Evolutionary conservation across 2,113 vertebrate species (phyloP).

Genomic region (Phaethornis superciliosus): DNA sequence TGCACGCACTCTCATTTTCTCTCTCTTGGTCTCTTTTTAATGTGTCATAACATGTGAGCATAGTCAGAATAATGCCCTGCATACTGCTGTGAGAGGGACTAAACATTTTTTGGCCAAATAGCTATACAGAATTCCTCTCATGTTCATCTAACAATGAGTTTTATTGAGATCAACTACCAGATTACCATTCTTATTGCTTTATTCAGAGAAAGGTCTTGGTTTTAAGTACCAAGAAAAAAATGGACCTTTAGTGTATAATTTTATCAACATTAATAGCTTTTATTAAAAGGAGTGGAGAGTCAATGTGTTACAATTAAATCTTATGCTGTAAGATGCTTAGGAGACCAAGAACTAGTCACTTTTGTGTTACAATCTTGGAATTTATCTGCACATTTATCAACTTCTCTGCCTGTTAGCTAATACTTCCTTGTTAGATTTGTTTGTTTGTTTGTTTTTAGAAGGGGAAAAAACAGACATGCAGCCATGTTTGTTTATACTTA

Average conservation of each 20-base stretch:
- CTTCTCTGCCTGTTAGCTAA: background rate
- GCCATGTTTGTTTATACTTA: background rate
- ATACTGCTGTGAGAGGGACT: background rate
- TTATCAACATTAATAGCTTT: conserved; percentile 8
- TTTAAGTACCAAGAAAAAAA: conserved; percentile 28
- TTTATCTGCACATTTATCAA: background rate
- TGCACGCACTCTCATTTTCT: background rate
- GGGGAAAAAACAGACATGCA: background rate
- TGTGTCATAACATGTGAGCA: background rate
- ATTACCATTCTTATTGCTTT: background rate
- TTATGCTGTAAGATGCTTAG: background rate
- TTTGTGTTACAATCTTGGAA: background rate
- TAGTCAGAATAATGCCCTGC: background rate
- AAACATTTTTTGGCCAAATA: background rate
- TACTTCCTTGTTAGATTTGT: background rate
- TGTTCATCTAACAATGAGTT: background rate
- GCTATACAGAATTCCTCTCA: background rate
- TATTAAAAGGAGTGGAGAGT: background rate
- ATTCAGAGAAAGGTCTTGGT: conserved; percentile 11
- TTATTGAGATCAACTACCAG: background rate
- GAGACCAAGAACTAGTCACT: background rate
- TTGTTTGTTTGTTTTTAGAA: background rate
- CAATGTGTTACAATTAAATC: background rate
- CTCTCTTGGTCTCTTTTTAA: background rate
- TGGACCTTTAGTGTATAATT: conserved; percentile 25